Evolutionary conservation across 2,888 invertebrate genomes (phyloP).

Genomic region (Melieria omissa): DNA sequence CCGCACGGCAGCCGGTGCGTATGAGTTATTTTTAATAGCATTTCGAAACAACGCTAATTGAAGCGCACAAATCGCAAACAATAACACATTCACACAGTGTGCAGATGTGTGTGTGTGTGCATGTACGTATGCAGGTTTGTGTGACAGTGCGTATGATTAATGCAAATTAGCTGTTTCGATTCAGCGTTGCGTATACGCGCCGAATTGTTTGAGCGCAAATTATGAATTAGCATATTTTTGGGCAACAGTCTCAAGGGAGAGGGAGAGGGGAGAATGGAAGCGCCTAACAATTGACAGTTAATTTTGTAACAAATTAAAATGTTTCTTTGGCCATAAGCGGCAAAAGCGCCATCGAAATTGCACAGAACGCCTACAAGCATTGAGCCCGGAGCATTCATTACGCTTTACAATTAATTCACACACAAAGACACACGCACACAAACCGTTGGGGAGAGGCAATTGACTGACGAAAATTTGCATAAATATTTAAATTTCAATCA

Average conservation of each 20-base stretch:
- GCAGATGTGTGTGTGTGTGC: background rate
- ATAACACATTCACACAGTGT: background rate
- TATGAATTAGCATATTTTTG: too few relatives aligned
- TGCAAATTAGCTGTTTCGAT: background rate
- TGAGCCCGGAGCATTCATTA: background rate
- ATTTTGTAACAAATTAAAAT: too few relatives aligned
- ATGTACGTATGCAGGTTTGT: background rate
- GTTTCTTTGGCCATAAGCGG: too few relatives aligned
- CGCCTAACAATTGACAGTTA: too few relatives aligned
- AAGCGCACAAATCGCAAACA: background rate
- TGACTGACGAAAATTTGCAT: conserved; percentile 32
- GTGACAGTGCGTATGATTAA: conserved; percentile 18
- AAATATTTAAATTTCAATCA: conserved; percentile 47
- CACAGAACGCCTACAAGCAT: background rate
- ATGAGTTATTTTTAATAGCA: too few relatives aligned
- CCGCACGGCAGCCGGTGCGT: too few relatives aligned
- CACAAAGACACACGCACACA: conserved; percentile 10
- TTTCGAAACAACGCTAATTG: background rate
- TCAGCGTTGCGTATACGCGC: conserved; percentile 16
- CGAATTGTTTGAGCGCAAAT: too few relatives aligned
- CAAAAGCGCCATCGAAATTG: too few relatives aligned
- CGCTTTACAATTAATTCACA: background rate
- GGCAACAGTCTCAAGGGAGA: too few relatives aligned
- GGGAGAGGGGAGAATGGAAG: too few relatives aligned
- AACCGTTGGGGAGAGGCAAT: conserved; percentile 32